Percentiles rank a stretch among this genome's conserved stretches.
Conservation (phyloP, 2,888 invertebrate species). For the Conops quadrifasciatus region DNA sequence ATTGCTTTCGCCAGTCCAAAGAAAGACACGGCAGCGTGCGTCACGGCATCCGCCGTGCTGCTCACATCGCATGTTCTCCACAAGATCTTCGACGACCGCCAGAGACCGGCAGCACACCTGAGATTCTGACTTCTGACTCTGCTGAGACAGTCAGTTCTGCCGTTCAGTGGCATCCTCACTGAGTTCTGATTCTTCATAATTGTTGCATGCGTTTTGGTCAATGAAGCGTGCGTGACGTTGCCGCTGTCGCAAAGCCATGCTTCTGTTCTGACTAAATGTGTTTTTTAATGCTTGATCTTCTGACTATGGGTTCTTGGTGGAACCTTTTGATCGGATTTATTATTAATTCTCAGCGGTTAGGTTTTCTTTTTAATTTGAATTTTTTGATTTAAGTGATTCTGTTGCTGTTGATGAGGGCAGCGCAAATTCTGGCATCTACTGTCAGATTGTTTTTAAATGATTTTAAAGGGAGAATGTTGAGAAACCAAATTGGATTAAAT, state of each 20-base stretch:
- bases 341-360: conserved; percentile 27
- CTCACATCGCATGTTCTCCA: conserved; percentile 15
- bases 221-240: conserved; percentile 21
- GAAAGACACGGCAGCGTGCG: background rate
- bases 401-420: conserved; percentile 20
- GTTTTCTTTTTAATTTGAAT: conserved; percentile 32
- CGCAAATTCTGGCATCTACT: background rate
- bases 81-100: conserved; percentile 4
- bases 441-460: background rate
- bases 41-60: background rate
- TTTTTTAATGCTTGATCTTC: background rate
- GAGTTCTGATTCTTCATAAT: conserved; percentile 34
- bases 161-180: conserved; percentile 3
- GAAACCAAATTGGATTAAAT: conserved; percentile 8
- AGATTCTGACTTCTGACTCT: no score
- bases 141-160: background rate
- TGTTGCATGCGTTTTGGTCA: conserved; percentile 34
- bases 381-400: conserved; percentile 29
- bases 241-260: background rate
- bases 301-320: background rate
- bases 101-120: background rate
- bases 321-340: conserved; percentile 8
- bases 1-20: conserved; percentile 16
- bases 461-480: background rate
- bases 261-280: conserved; percentile 6